These are phyloP conservation scores for Crossaster papposus DNA, from an alignment of 53 echinoderm and acorn worm species.

Conservation along the genomic window DNA sequence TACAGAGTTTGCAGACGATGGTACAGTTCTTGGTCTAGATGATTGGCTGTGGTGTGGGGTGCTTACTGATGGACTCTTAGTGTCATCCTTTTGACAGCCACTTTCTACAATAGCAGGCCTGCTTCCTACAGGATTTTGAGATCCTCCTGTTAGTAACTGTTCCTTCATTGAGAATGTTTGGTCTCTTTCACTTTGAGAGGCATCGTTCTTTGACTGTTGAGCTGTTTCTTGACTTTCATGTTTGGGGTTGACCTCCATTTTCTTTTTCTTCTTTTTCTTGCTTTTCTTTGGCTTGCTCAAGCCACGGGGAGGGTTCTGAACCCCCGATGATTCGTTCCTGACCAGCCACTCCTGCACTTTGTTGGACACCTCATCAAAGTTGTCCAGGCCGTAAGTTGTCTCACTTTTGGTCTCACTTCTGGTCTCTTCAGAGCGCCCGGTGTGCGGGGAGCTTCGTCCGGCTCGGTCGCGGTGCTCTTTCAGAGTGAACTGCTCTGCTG, in stretches of 20 bases:
- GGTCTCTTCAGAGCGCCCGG: constrained; percentile 38
- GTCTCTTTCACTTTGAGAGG: not conserved
- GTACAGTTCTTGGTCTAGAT: not conserved
- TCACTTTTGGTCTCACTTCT: constrained; percentile 17
- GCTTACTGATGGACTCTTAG: not conserved
- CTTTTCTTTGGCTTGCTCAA: constrained; percentile 5
- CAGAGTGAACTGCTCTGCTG: constrained; percentile 17
- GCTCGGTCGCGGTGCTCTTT: not conserved
- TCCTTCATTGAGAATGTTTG: not conserved
- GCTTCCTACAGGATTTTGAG: not conserved
- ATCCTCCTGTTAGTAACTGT: not conserved
- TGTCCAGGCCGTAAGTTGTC: constrained; percentile 40
- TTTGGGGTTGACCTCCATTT: constrained; percentile 3
- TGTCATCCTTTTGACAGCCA: not conserved
- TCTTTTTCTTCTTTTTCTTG: constrained; percentile 50
- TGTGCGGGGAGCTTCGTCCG: constrained; percentile 24
- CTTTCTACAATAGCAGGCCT: not conserved
- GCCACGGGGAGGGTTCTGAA: not conserved
- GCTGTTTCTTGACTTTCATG: constrained; percentile 17
- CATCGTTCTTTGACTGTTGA: not conserved
- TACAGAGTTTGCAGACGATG: not conserved
- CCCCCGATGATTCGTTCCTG: constrained; percentile 21
- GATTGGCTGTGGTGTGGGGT: not conserved
- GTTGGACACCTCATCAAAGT: constrained; percentile 36
- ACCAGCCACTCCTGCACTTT: constrained; percentile 62